phyloP scores from a whole-genome alignment of 2,888 invertebrate species.

The Dicyrtoma fusca region DNA sequence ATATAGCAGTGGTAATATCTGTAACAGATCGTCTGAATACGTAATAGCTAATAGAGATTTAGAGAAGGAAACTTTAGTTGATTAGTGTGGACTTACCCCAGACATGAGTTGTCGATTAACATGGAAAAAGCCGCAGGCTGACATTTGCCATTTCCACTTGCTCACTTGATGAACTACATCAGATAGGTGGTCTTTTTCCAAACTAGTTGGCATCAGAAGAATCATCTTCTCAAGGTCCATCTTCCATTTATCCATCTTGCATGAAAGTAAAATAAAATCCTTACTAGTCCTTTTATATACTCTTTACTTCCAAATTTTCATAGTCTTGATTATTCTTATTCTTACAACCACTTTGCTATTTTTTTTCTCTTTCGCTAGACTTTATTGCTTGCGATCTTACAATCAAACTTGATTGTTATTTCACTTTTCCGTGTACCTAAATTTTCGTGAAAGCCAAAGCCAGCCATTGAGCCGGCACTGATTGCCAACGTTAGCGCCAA shows the following conservation, averaged over 20 bases:
- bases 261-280: not conserved
- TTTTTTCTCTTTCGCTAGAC: no score
- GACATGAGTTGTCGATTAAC: conserved; percentile 24
- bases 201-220: conserved; percentile 26
- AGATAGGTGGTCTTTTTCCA: conserved; percentile 27
- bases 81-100: not conserved
- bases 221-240: conserved; percentile 27
- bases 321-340: not conserved
- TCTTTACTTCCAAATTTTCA: not conserved
- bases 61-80: no score
- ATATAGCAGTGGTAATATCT: no score
- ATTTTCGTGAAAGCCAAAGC: no score
- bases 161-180: conserved; percentile 25
- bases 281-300: not conserved
- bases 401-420: no score
- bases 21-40: no score
- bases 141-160: conserved; percentile 27
- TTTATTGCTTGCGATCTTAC: no score
- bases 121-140: conserved; percentile 13
- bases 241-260: conserved; percentile 19
- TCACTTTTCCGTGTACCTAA: no score
- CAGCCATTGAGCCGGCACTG: no score
- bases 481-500: no score
- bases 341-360: not conserved
- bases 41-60: no score